Evolutionary conservation across 2,113 vertebrate species (phyloP), one percentile per base, ranked within the genome.

Genomic region (Chaetura pelagica): DNA sequence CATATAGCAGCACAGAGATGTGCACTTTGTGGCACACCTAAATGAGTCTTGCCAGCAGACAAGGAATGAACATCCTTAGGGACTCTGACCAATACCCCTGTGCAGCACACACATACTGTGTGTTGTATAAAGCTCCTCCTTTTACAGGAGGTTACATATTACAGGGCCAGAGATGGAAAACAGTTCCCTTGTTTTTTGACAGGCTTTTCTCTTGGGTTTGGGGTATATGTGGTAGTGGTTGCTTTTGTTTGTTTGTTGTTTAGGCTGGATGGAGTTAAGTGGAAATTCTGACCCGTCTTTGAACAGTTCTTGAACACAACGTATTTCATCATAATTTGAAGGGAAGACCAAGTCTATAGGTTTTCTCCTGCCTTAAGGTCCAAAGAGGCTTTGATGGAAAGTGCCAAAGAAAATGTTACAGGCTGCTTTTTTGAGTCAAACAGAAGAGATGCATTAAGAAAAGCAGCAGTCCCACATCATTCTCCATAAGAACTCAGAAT

Each of bases 121-220:
- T 6, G 15, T 0, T n/a, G 18, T 35, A 14, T 4, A 44, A 1
- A 3, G 38, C 9, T 63, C 17, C n/a, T 58, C 44, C 40, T 55
- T 63, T 63, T 55, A 72, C 44, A 79, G 58, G 15, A 46, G 38
- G 24, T 27, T 72, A 48, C 27, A 61, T 10, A 68, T 14, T 12
- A 73, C 30, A 83, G 78, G 26, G 23, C 10, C 22, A 74, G 34
- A 87, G 17, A 51, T 3, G 5, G 19, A 55, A 86, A 64, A 22
- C 11, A 38, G 11, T 16, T 81, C 40, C 54, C 38, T 40, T 46
- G 32, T 13, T 22, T 90, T 61, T 68, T 29, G 21, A 6, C 19
- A 5, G 2, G 6, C 8, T 15, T 57, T 48, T 48, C 7, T 35
- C 12, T 44, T 30, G 52, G 18, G 16, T 42, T 72, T 79, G 29